These are phyloP conservation scores for Euplexia lucipara DNA, from an alignment of 2,888 invertebrate genomes.

Conservation along the genomic window DNA sequence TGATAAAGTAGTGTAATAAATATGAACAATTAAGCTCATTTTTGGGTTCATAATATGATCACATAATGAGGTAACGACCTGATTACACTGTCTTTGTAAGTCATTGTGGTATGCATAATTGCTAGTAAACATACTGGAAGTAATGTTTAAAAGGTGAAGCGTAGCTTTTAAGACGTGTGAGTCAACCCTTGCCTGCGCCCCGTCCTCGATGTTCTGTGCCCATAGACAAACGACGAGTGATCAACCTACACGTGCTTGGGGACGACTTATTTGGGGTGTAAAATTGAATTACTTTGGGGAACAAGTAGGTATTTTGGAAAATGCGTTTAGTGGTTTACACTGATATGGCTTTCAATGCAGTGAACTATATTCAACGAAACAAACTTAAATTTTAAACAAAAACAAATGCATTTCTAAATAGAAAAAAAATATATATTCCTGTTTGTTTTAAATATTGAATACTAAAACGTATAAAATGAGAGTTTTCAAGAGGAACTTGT, in stretches of 20 bases:
- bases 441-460: not conserved
- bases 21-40: constrained; percentile 31
- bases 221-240: constrained; percentile 71
- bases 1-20: constrained; percentile 17
- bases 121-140: constrained; percentile 78
- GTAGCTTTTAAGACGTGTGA: constrained; percentile 73
- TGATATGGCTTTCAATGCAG: constrained; percentile 56
- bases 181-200: constrained; percentile 72
- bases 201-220: constrained; percentile 63
- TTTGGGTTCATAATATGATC: constrained; percentile 28
- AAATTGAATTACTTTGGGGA: constrained; percentile 80
- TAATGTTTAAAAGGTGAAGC: constrained; percentile 79
- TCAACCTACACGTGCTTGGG: constrained; percentile 73
- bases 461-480: constrained; percentile 30
- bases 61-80: constrained; percentile 42
- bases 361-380: constrained; percentile 15
- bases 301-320: constrained; percentile 79
- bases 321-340: constrained; percentile 73
- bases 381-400: not conserved
- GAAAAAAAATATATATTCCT: not conserved
- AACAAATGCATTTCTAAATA: not conserved
- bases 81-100: constrained; percentile 59
- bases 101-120: constrained; percentile 80
- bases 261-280: constrained; percentile 80
- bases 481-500: constrained; percentile 62